Evolutionary conservation across 2,113 vertebrate genomes (phyloP).

Genomic region (Antidorcas marsupialis): DNA sequence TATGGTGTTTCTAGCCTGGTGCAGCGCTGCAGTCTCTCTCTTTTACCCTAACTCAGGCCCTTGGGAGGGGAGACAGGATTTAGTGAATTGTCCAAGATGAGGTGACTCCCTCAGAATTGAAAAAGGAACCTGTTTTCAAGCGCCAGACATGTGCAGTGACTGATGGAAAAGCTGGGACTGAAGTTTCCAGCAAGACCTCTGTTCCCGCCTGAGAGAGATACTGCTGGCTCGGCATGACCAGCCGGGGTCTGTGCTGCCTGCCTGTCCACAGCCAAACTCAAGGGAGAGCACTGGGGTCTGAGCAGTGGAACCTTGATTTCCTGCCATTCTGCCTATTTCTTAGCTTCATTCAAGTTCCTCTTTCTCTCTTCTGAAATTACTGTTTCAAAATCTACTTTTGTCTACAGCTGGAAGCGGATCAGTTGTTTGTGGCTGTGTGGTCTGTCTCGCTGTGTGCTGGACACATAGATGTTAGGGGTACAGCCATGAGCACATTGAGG

Average conservation of each 20-base stretch:
- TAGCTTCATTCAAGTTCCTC: not conserved
- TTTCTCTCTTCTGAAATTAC: not conserved
- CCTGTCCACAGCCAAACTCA: rapidly evolving
- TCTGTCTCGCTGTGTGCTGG: not conserved
- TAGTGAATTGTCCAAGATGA: not conserved
- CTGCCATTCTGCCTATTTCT: not conserved
- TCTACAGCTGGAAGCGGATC: too few species aligned
- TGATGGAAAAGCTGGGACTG: not conserved
- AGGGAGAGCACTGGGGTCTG: too few species aligned
- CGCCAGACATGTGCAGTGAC: not conserved
- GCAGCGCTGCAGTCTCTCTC: not conserved
- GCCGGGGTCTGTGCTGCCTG: too few species aligned
- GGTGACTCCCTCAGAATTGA: not conserved
- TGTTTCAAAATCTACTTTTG: not conserved
- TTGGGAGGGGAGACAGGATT: not conserved
- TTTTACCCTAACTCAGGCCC: too few species aligned
- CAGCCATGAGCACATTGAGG: not conserved
- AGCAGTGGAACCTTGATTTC: not conserved
- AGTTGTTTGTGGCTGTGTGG: not conserved
- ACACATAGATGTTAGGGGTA: not conserved
- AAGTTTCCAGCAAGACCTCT: not conserved
- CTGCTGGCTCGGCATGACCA: rapidly evolving
- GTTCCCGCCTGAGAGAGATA: not conserved
- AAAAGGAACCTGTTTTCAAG: not conserved
- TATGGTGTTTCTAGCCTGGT: too few species aligned